phyloP scores from a whole-genome alignment of 2,888 invertebrate species.

The Argyresthia albistria region DNA sequence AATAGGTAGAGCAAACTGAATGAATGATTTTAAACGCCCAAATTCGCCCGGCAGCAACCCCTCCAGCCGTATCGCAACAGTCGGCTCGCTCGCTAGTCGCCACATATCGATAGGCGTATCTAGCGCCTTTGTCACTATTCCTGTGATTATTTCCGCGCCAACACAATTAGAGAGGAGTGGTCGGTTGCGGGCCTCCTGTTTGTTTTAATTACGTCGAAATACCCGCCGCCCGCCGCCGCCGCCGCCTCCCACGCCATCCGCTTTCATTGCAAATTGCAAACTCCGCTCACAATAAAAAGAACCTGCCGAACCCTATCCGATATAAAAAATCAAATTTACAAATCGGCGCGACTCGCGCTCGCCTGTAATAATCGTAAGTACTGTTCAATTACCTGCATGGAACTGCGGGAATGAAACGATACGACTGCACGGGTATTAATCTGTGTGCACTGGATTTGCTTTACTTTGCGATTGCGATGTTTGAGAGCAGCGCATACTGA shows the following conservation, averaged over 20 bases:
- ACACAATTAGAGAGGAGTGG: conserved; percentile 67
- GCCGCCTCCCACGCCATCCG: conserved; percentile 21
- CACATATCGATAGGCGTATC: too few species aligned
- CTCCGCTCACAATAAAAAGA: conserved; percentile 48
- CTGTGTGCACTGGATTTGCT: too few species aligned
- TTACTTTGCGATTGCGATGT: too few species aligned
- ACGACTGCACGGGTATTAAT: too few species aligned
- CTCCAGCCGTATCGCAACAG: too few species aligned
- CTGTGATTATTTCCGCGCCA: conserved; percentile 64
- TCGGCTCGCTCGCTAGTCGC: too few species aligned
- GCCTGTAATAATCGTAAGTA: conserved; percentile 5
- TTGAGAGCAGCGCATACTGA: too few species aligned
- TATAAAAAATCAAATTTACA: conserved; percentile 15
- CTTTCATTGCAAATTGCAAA: conserved; percentile 60
- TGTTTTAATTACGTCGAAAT: conserved; percentile 69
- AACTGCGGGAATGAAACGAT: background rate
- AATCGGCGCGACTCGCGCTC: background rate
- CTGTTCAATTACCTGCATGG: conserved; percentile 3
- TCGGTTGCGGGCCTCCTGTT: conserved; percentile 52
- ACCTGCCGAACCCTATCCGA: conserved; percentile 26
- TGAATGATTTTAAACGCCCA: too few species aligned
- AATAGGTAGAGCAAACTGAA: too few species aligned
- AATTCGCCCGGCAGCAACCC: too few species aligned
- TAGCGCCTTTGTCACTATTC: conserved; percentile 25
- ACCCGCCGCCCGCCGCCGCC: conserved; percentile 34